Conservation (phyloP, 2,113 vertebrate species). For the Hippolais icterina region DNA sequence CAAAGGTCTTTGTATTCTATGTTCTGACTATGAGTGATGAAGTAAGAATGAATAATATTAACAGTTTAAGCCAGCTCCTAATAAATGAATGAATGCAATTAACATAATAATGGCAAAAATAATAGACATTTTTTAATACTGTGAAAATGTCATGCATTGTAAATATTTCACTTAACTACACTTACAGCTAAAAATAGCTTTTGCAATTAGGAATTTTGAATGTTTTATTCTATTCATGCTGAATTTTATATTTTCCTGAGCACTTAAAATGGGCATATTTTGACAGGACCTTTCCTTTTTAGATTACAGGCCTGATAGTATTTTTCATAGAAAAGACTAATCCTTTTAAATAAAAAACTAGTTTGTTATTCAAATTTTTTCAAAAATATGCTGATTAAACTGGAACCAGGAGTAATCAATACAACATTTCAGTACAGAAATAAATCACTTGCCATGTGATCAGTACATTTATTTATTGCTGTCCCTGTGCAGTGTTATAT, state of each 20-base stretch:
- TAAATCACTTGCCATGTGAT: neutral
- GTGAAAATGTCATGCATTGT: neutral
- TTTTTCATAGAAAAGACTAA: neutral
- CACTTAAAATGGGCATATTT: neutral
- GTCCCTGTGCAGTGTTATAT: neutral
- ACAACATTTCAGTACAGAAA: neutral
- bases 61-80: neutral
- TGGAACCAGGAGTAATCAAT: neutral
- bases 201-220: neutral
- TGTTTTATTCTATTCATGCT: neutral
- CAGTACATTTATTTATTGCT: neutral
- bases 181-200: neutral
- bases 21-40: neutral
- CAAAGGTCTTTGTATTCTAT: neutral
- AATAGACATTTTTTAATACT: neutral
- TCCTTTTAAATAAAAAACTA: neutral
- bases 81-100: neutral
- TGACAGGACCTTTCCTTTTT: neutral
- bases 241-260: neutral
- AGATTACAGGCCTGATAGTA: neutral
- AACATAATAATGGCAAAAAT: slow-evolving; percentile 1
- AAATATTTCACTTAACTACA: neutral
- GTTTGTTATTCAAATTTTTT: neutral
- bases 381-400: neutral
- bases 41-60: neutral